Conservation (phyloP, 2,113 vertebrate genomes). For the Todiramphus chloris region DNA sequence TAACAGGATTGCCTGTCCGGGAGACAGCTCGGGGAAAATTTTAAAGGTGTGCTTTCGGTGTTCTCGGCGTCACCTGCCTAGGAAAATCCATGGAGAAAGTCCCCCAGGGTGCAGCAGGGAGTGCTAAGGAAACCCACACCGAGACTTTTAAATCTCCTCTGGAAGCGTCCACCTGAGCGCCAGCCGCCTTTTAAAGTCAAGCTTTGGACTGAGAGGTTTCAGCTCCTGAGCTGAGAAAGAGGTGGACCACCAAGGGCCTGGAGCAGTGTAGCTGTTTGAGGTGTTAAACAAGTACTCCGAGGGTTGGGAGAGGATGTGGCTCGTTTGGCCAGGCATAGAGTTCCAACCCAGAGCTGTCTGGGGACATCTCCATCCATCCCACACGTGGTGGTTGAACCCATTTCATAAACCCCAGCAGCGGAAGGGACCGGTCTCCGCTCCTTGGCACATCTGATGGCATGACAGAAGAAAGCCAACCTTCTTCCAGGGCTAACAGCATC, state of each 20-base stretch:
- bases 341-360: neutral
- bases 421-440: neutral
- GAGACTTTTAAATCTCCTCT: neutral
- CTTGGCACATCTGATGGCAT: rapidly evolving
- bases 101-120: neutral
- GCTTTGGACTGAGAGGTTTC: neutral
- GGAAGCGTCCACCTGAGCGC: neutral
- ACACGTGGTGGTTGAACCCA: rapidly evolving
- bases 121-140: neutral
- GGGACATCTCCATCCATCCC: neutral
- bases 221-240: neutral
- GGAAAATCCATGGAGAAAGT: neutral
- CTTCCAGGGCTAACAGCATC: neutral
- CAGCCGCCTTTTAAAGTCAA: neutral
- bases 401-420: neutral
- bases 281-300: rapidly evolving
- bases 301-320: neutral
- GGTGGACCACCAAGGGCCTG: neutral
- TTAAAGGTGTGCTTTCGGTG: neutral
- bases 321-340: neutral
- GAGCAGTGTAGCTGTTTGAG: neutral
- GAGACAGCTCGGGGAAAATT: conserved; percentile 25
- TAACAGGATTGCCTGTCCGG: conserved; percentile 49
- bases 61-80: neutral
- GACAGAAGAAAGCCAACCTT: neutral